These are phyloP conservation scores for Dasyurus viverrinus DNA, from an alignment of 2,113 vertebrate genomes.

Conservation along the genomic window DNA sequence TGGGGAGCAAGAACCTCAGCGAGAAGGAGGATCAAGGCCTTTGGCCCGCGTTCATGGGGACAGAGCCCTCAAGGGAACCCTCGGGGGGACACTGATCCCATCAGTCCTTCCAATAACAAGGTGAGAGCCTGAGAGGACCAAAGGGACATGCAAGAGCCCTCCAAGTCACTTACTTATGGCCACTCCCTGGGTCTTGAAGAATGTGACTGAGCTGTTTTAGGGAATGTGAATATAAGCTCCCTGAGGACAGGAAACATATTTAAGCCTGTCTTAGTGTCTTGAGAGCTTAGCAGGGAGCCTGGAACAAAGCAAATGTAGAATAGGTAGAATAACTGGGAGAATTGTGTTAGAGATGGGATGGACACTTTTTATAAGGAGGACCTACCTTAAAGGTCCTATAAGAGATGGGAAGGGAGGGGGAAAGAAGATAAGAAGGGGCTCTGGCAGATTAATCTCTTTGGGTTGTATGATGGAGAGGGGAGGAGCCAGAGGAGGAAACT, in stretches of 20 bases:
- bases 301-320: background rate
- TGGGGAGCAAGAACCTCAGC: background rate
- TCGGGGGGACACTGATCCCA: too few species aligned
- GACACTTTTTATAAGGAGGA: background rate
- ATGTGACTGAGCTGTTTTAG: background rate
- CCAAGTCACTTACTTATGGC: too few species aligned
- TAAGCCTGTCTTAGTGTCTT: background rate
- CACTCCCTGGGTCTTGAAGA: background rate
- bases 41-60: background rate
- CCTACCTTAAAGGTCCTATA: background rate
- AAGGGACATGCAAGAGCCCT: background rate
- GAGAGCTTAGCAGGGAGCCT: background rate
- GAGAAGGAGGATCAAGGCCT: background rate
- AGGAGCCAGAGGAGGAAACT: background rate
- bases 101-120: background rate
- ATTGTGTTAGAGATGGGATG: background rate
- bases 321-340: background rate
- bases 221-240: background rate
- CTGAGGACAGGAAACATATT: background rate
- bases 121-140: background rate
- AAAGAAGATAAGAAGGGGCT: background rate
- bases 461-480: background rate
- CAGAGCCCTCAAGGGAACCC: too few species aligned
- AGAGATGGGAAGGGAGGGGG: too few species aligned
- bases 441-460: background rate